Evolutionary conservation across 2,888 invertebrate species (phyloP), one percentile per base, ranked within the genome.

Genomic region (Protodeltote pygarga): DNA sequence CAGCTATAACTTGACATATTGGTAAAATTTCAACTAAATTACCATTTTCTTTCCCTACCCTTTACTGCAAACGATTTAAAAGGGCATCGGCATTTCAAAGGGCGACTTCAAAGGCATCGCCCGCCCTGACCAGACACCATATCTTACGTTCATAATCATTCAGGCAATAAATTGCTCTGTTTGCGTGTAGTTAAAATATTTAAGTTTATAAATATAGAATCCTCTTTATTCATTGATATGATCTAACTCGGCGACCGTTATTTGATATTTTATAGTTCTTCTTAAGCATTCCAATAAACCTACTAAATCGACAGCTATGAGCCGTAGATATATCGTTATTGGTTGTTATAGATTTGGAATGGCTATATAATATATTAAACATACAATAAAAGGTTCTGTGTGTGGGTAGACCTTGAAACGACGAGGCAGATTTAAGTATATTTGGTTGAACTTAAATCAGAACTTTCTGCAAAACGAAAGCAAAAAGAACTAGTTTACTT

Each of bases 11-110:
- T 42, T 11, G 11, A 8, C 0, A 5, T 41, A 25, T 21, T 17
- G 33, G 35, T 20, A 49, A n/a, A n/a, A 57, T 61, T 58, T 44
- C 41, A 62, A 48, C 50, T 20, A 52, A 28, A 14, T 46, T 29
- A 28, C 21, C 8, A 34, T 38, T 38, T 45, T 44, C 29, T 27
- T 8, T 31, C 37, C 14, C 34, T 41, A 58, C 44, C 51, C 48
- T 66, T 58, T 20, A 38, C 46, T 53, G 51, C 49, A 54, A 47
- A 55, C 54, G 42, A 44, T 53, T 59, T 46, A 52, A 69, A 71
- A 75, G 77, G 74, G 66, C 73, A 51, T 69, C 49, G 72, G 58
- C 75, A 65, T 63, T 58, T 35, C 51, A 67, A 69, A 72, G 73
- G 73, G 67, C 57, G 50, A 33, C 61, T 60, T 69, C 68, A 75